Percentiles rank a stretch among this genome's conserved stretches.
phyloP scores from a whole-genome alignment of 2,113 vertebrate genomes.

The Poecilia latipinna region DNA sequence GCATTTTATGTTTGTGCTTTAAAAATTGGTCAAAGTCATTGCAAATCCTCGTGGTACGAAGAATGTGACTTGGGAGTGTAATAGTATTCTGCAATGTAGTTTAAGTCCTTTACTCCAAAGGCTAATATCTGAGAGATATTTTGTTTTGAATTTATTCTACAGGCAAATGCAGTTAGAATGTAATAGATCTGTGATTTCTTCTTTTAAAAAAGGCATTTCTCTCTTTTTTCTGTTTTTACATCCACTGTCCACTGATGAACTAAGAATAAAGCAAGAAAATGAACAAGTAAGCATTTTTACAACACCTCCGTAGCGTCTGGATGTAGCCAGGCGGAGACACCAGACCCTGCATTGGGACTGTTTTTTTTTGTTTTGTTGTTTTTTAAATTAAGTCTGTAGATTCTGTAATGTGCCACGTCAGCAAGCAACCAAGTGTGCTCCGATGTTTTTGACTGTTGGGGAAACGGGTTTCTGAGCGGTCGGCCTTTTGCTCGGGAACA shows the following conservation, averaged over 20 bases:
- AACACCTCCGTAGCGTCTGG: constrained; percentile 64
- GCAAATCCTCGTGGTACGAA: background rate
- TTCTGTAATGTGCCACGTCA: constrained; percentile 68
- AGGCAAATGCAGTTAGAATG: background rate
- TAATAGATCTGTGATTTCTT: background rate
- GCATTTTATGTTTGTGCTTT: background rate
- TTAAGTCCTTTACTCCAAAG: background rate
- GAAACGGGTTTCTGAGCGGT: constrained; percentile 67
- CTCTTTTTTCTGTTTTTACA: constrained; percentile 3
- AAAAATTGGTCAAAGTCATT: background rate
- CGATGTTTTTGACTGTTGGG: constrained; percentile 71
- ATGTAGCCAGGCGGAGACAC: constrained; percentile 52
- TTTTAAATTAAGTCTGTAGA: constrained; percentile 71
- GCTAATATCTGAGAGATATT: background rate
- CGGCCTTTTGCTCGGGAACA: constrained; percentile 59
- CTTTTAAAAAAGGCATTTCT: background rate
- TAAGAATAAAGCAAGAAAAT: constrained; percentile 51
- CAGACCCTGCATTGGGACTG: constrained; percentile 60
- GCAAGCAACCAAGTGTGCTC: constrained; percentile 73
- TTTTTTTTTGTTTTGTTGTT: background rate
- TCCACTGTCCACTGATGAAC: constrained; percentile 40
- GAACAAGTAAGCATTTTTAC: constrained; percentile 55
- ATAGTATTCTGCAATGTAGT: background rate
- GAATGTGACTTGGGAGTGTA: background rate
- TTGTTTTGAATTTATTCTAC: background rate